phyloP scores from a whole-genome alignment of 2,888 invertebrate species.

The Pseudoips prasinana region DNA sequence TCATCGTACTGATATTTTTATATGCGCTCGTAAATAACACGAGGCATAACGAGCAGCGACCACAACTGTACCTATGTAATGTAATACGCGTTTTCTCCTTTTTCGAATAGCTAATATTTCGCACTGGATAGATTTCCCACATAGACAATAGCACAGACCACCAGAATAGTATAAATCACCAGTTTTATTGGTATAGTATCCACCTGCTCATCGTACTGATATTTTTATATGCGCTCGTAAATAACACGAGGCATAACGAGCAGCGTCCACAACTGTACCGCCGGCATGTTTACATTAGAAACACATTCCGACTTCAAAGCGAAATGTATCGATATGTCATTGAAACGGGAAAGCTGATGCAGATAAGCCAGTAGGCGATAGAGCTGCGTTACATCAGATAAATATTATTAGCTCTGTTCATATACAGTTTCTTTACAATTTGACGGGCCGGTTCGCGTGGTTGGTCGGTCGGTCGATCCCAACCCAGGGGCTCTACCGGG shows the following conservation, averaged over 20 bases:
- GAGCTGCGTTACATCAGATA: constrained; percentile 8
- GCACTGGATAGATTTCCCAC: no score
- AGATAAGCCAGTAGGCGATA: constrained; percentile 15
- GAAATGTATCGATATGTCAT: constrained; percentile 20
- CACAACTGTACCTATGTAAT: constrained; percentile 12
- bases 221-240: constrained; percentile 48
- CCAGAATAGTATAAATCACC: no score
- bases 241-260: constrained; percentile 36
- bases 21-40: constrained; percentile 46
- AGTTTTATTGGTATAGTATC: constrained; percentile 6
- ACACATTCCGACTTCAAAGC: constrained; percentile 38
- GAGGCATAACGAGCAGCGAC: constrained; percentile 21
- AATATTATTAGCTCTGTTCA: no score
- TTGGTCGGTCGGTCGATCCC: no score
- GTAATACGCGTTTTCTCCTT: no score
- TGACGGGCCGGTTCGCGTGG: no score
- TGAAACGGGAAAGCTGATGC: constrained; percentile 12
- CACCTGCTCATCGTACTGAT: constrained; percentile 33
- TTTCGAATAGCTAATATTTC: no score
- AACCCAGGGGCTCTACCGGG: no score
- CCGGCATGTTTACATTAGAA: constrained; percentile 26
- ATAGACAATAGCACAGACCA: no score
- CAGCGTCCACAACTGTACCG: constrained; percentile 6
- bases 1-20: constrained; percentile 40
- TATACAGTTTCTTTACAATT: no score